Evolutionary conservation across 2,113 vertebrate species (phyloP).

Genomic region (Nothoprocta pentlandii): DNA sequence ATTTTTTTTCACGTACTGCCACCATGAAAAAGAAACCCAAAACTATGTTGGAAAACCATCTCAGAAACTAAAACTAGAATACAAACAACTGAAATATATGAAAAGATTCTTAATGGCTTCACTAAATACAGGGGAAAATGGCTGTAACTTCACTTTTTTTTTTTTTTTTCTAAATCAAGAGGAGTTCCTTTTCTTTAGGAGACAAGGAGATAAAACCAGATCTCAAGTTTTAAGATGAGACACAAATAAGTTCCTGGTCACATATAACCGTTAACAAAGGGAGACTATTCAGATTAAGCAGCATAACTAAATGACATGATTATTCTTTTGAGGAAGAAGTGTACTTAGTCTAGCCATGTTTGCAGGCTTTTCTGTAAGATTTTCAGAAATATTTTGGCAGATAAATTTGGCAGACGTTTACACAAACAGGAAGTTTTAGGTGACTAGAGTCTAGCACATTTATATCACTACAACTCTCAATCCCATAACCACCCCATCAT

Average conservation of each 20-base stretch:
- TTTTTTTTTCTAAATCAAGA: no score
- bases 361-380: background rate
- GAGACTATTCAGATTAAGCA: background rate
- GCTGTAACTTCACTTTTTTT: background rate
- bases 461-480: background rate
- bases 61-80: no score
- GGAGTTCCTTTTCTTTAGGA: no score
- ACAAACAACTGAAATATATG: background rate
- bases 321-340: background rate
- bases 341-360: background rate
- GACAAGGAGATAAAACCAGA: no score
- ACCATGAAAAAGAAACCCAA: conserved; percentile 21
- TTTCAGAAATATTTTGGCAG: background rate
- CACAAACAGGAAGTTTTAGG: background rate
- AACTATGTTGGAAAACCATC: no score
- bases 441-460: background rate
- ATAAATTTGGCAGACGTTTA: background rate
- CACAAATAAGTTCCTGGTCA: background rate
- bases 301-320: background rate
- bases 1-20: conserved; percentile 23
- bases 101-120: background rate
- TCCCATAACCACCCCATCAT: background rate
- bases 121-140: background rate
- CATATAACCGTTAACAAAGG: background rate
- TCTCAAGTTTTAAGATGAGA: background rate